phyloP scores from a whole-genome alignment of 53 echinoderm and acorn worm species.

The Echinometra lucunter region DNA sequence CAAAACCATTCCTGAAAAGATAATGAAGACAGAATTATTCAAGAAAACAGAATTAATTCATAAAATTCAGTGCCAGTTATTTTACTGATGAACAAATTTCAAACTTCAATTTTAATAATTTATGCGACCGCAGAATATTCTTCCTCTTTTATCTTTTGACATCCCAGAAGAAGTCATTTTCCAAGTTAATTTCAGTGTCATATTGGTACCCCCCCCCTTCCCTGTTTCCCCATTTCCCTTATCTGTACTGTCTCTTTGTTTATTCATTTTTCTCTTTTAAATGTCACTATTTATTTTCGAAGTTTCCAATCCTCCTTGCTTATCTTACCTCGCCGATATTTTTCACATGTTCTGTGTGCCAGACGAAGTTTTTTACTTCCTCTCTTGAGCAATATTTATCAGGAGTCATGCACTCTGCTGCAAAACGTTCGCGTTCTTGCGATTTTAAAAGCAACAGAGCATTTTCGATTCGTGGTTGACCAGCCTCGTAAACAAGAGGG shows the following conservation, averaged over 20 bases:
- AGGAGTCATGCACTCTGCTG: conserved; percentile 70
- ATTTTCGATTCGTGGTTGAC: conserved; percentile 23
- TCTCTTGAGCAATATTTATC: conserved; percentile 65
- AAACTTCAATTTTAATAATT: background rate
- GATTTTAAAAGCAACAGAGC: conserved; percentile 75
- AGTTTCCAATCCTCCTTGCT: background rate
- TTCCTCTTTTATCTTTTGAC: no score
- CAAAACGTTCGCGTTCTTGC: conserved; percentile 73
- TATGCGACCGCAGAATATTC: background rate
- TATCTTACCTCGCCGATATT: conserved; percentile 47
- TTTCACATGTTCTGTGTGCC: conserved; percentile 67
- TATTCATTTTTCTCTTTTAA: background rate
- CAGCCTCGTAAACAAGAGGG: background rate
- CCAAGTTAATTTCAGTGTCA: no score
- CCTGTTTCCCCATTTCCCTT: background rate
- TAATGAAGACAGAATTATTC: background rate
- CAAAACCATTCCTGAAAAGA: conserved; percentile 81
- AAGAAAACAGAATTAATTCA: background rate
- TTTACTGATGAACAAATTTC: background rate
- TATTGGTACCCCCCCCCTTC: background rate
- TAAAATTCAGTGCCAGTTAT: background rate
- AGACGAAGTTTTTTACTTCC: conserved; percentile 70
- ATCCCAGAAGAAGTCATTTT: no score
- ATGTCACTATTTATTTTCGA: background rate
- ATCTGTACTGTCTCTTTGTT: background rate